Evolutionary conservation across 2,888 invertebrate species (phyloP).

Genomic region (Platerodrilus igneus): DNA sequence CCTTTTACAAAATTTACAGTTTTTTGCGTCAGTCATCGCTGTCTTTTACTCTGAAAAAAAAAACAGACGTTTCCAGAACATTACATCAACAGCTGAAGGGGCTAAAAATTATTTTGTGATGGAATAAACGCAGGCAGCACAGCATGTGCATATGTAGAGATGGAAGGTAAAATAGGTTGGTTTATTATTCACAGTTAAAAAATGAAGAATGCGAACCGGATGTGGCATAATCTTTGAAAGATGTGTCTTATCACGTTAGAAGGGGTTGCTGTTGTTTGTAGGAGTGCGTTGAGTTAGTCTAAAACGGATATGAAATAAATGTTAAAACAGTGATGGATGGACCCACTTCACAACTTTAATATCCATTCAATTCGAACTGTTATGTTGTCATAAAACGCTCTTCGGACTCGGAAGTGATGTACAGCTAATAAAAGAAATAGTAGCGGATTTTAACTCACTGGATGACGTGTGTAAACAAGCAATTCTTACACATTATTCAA

Average conservation of each 20-base stretch:
- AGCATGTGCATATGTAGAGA: no score
- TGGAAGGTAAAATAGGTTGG: slow-evolving; percentile 17
- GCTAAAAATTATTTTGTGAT: slow-evolving; percentile 18
- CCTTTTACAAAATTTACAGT: slow-evolving; percentile 34
- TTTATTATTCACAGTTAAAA: slow-evolving; percentile 27
- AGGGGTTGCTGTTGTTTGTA: slow-evolving; percentile 26
- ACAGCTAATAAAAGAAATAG: slow-evolving; percentile 23
- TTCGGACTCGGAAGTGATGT: slow-evolving; percentile 14
- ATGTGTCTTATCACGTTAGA: slow-evolving; percentile 25
- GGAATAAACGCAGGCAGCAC: no score
- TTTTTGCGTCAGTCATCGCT: slow-evolving; percentile 22
- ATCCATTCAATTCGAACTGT: no score
- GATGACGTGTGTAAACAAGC: slow-evolving; percentile 26
- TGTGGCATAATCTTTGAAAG: slow-evolving; percentile 29
- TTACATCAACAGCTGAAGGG: slow-evolving; percentile 9
- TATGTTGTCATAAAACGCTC: no score
- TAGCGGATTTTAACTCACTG: slow-evolving; percentile 26
- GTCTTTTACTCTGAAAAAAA: slow-evolving; percentile 11
- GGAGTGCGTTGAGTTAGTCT: no score
- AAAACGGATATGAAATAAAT: no score
- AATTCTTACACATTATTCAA: slow-evolving; percentile 29
- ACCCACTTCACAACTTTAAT: no score
- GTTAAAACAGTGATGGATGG: no score
- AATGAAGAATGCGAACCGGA: slow-evolving; percentile 26
- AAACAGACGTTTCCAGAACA: slow-evolving; percentile 11